phyloP scores from a whole-genome alignment of 30 jellyfish, hydroid and myxozoan species.

The Pelagia noctiluca region DNA sequence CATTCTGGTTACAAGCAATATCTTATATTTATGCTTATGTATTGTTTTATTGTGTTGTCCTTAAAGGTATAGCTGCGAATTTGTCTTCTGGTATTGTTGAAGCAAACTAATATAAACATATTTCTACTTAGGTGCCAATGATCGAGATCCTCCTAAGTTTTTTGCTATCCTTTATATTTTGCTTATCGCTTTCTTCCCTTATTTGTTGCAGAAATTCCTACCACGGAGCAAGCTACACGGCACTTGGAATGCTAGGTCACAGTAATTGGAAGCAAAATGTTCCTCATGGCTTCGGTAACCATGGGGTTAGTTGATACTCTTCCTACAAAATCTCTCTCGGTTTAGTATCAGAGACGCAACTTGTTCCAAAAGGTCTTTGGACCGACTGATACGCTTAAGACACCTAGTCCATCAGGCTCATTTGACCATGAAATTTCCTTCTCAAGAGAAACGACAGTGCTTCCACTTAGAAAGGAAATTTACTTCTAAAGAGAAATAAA shows the following conservation, averaged over 20 bases:
- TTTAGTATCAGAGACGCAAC: too few relatives aligned
- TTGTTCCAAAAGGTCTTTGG: too few relatives aligned
- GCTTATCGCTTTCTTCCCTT: background rate
- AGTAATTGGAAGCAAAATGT: slow-evolving; percentile 86
- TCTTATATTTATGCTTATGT: too few relatives aligned
- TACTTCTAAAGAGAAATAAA: too few relatives aligned
- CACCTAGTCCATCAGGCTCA: too few relatives aligned
- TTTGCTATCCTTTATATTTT: background rate
- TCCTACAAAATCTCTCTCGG: too few relatives aligned
- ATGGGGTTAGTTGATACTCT: slow-evolving; percentile 65
- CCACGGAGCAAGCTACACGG: slow-evolving; percentile 86
- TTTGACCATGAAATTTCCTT: background rate
- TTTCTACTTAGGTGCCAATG: background rate
- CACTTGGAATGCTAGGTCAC: slow-evolving; percentile 85
- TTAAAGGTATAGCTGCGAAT: background rate
- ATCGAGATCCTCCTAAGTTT: background rate
- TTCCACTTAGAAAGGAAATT: too few relatives aligned
- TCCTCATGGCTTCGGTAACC: slow-evolving; percentile 92
- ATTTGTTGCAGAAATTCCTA: slow-evolving; percentile 76
- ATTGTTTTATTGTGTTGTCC: too few relatives aligned
- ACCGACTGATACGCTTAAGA: too few relatives aligned
- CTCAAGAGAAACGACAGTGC: background rate
- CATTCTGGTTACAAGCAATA: too few relatives aligned
- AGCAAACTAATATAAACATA: background rate
- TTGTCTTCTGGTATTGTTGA: background rate